Conservation (phyloP, 2,113 vertebrate genomes). For the Petroica traversi region DNA sequence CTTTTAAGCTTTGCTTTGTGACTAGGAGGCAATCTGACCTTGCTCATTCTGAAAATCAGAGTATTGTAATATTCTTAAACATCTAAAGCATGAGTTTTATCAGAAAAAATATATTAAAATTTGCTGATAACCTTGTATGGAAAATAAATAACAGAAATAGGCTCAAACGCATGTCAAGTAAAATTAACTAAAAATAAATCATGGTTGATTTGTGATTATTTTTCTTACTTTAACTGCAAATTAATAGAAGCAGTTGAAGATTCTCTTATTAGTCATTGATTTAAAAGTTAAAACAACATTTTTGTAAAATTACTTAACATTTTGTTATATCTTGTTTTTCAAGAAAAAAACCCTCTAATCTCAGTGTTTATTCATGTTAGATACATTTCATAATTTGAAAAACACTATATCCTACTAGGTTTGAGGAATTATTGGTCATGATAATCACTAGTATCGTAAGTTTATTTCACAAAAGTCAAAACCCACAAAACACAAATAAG, state of each 20-base stretch:
- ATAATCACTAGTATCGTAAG: not conserved
- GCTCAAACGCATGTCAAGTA: not conserved
- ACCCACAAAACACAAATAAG: not conserved
- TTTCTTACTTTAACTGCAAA: not conserved
- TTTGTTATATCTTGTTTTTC: not conserved
- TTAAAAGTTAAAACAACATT: not conserved
- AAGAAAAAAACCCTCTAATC: rapidly evolving
- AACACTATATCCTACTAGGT: not conserved
- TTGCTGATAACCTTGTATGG: not conserved
- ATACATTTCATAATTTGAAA: not conserved
- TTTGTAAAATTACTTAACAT: not conserved
- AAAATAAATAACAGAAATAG: not conserved
- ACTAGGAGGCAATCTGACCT: not conserved
- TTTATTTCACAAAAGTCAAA: not conserved
- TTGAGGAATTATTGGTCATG: not conserved
- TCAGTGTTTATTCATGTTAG: not conserved
- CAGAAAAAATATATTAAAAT: not conserved
- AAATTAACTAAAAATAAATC: not conserved
- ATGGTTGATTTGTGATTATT: not conserved
- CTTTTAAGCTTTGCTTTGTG: not conserved
- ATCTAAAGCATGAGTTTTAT: not conserved
- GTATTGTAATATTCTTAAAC: not conserved
- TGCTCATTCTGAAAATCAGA: not conserved
- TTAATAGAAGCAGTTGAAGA: not conserved
- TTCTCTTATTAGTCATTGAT: not conserved